A percentile compares a stretch with the other conserved stretches of the same genome.
phyloP scores from a whole-genome alignment of 2,888 invertebrate genomes.

The Chromoteleia sp. region DNA sequence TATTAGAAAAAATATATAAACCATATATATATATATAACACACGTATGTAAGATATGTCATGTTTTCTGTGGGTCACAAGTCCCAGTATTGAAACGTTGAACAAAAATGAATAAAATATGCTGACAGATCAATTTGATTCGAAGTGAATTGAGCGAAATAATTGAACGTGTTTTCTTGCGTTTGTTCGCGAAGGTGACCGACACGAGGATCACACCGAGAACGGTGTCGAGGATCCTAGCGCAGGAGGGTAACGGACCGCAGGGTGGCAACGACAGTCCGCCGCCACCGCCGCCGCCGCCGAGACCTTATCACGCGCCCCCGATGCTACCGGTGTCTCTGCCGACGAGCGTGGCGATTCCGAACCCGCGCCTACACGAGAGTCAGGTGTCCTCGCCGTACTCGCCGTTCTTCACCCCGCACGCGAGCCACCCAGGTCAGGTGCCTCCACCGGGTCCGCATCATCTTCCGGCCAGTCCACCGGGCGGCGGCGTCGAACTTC shows the following conservation, averaged over 20 bases:
- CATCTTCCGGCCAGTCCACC: slow-evolving; percentile 87
- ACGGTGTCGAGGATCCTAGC: slow-evolving; percentile 95
- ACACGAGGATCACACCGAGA: slow-evolving; percentile 95
- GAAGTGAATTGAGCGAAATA: background rate
- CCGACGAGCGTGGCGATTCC: slow-evolving; percentile 98
- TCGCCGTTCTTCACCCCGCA: slow-evolving; percentile 92
- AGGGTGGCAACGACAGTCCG: slow-evolving; percentile 86
- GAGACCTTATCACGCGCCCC: slow-evolving; percentile 91
- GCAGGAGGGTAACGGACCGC: slow-evolving; percentile 91
- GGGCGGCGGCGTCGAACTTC: slow-evolving; percentile 88
- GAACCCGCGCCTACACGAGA: slow-evolving; percentile 97
- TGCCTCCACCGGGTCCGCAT: slow-evolving; percentile 83
- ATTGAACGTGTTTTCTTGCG: slow-evolving; percentile 8
- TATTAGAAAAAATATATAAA: too few relatives aligned
- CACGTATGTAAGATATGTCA: too few relatives aligned
- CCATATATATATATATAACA: too few relatives aligned
- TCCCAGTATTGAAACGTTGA: background rate
- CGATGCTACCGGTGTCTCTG: slow-evolving; percentile 94
- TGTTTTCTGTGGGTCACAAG: too few relatives aligned
- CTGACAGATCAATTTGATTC: slow-evolving; percentile 5
- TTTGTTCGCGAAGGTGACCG: slow-evolving; percentile 88
- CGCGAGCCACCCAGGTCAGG: slow-evolving; percentile 82
- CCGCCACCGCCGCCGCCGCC: slow-evolving; percentile 88
- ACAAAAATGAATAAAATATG: slow-evolving; percentile 60
- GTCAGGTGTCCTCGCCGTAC: slow-evolving; percentile 96